Evolutionary conservation across 2,797 vertebrate species (phyloP).

Genomic region (Phrynocephalus vlangalii): DNA sequence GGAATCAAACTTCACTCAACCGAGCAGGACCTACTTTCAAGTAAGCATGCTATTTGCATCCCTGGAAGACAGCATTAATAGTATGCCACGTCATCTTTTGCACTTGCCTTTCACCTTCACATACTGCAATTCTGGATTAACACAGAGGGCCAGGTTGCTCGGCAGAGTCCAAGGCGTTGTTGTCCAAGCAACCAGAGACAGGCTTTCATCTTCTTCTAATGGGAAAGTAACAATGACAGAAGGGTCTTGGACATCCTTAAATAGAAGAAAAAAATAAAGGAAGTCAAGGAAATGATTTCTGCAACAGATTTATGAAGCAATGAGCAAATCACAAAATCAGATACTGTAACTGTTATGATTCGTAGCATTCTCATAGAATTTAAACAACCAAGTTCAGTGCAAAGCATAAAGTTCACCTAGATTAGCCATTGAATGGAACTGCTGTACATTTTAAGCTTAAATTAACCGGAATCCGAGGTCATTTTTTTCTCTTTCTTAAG

Average conservation of each 20-base stretch:
- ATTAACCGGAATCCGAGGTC: no score
- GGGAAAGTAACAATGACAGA: conserved; percentile 94
- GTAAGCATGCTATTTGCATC: neutral
- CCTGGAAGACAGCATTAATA: neutral
- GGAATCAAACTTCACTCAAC: neutral
- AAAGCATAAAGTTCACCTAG: neutral
- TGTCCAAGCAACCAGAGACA: conserved; percentile 94
- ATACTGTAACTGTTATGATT: neutral
- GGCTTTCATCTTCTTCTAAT: conserved; percentile 84
- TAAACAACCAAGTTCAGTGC: neutral
- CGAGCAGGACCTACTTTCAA: neutral
- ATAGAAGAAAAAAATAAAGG: conserved; percentile 40
- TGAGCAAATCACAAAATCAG: conserved; percentile 6
- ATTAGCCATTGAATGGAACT: neutral
- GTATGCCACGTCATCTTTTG: conserved; percentile 20
- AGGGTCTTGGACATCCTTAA: conserved; percentile 96
- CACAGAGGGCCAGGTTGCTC: conserved; percentile 94
- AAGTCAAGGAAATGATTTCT: neutral
- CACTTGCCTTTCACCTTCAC: conserved; percentile 91
- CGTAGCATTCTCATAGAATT: neutral
- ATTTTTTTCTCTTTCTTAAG: no score
- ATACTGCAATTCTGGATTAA: conserved; percentile 90
- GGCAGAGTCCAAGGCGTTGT: conserved; percentile 99
- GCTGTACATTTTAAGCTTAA: neutral
- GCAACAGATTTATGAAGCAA: no score